phyloP scores from a whole-genome alignment of 2,888 invertebrate species.

The Caenorhabditis sulstoni region DNA sequence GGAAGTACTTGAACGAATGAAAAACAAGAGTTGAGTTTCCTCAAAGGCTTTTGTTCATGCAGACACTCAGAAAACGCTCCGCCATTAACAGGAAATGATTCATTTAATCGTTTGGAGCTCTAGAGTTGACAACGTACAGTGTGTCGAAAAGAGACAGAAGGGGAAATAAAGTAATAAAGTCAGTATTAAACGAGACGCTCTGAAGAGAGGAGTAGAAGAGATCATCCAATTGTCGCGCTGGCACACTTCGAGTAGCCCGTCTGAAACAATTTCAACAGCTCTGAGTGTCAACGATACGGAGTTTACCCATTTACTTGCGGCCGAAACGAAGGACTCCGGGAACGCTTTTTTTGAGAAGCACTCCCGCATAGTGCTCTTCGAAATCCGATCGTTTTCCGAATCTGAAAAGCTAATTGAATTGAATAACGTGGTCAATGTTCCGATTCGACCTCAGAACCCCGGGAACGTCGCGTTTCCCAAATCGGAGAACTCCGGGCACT shows the following conservation, averaged over 20 bases:
- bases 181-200: conserved; percentile 24
- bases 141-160: conserved; percentile 47
- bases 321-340: conserved; percentile 73
- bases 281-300: neutral
- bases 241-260: conserved; percentile 40
- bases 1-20: conserved; percentile 9
- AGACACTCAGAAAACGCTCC: neutral
- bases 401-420: too few relatives aligned
- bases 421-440: too few relatives aligned
- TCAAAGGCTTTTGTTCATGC: conserved; percentile 39
- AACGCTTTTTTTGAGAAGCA: conserved; percentile 68
- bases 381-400: conserved; percentile 64
- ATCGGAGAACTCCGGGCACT: conserved; percentile 67
- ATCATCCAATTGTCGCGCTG: conserved; percentile 46
- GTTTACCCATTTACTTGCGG: conserved; percentile 38
- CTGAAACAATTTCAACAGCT: neutral
- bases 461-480: conserved; percentile 71
- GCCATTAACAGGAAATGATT: conserved; percentile 50
- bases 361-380: conserved; percentile 61
- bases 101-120: conserved; percentile 57
- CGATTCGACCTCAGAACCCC: conserved; percentile 67
- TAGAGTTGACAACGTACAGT: conserved; percentile 55
- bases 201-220: conserved; percentile 37
- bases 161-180: conserved; percentile 10
- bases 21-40: conserved; percentile 14